These are phyloP conservation scores for Athene cunicularia DNA, from an alignment of 2,113 vertebrate species.

Conservation along the genomic window DNA sequence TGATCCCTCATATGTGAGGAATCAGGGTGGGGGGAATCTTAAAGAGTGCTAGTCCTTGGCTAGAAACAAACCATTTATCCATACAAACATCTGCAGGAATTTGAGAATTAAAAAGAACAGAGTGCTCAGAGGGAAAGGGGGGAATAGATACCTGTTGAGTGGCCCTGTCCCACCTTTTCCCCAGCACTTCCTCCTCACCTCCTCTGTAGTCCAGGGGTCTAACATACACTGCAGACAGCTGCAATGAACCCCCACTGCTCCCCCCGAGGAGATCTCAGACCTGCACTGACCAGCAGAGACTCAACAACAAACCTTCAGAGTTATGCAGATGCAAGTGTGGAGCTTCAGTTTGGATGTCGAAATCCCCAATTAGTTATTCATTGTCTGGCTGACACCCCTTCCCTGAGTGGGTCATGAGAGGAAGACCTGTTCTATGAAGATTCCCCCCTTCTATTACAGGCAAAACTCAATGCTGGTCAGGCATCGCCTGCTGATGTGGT, in stretches of 20 bases:
- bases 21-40: neutral
- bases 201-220: neutral
- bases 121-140: neutral
- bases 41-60: neutral
- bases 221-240: rapidly evolving
- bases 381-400: neutral
- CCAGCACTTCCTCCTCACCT: neutral
- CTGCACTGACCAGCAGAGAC: neutral
- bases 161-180: neutral
- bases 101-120: neutral
- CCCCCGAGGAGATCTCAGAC: neutral
- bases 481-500: neutral
- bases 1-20: neutral
- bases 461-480: neutral
- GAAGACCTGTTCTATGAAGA: neutral
- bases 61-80: neutral
- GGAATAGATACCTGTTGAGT: neutral
- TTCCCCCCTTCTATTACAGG: neutral
- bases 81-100: neutral
- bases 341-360: neutral
- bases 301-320: neutral
- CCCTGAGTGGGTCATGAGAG: rapidly evolving
- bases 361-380: neutral
- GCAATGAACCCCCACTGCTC: rapidly evolving
- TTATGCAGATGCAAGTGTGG: neutral